Base-by-base conservation (phyloP, 2,888 invertebrate genomes). In the Pseudococcus longispinus region DNA sequence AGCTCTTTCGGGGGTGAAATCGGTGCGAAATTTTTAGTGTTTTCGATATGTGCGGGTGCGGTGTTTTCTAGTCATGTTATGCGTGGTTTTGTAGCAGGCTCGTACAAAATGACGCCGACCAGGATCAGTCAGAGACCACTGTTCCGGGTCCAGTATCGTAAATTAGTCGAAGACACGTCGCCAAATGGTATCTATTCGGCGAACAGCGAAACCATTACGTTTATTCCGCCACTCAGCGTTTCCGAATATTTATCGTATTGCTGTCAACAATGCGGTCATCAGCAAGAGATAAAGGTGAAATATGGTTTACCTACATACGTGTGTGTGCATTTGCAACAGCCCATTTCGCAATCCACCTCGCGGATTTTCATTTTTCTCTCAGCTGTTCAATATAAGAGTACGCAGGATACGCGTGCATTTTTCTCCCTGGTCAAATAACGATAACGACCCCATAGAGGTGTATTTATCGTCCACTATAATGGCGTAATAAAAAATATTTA, bases 111-210 rank as follows among this genome's bases (percentile, higher is more conserved):
- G 84, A 84, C 87, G 2, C 84, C 87, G 85, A 84, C 87, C 77
- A 77, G 84, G 55, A 84, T 87, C 88, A 91, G 91, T 84, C 82
- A 87, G 26, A 91, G 91, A 89, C 92, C 92, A 88, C 91, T 91
- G 90, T 92, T 93, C 90, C 91, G 92, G 90, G 92, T 93, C 89
- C 92, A 93, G 89, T 93, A 93, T 90, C 92, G 92, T 89, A 93
- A 93, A 89, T 91, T 93, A 89, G 92, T 92, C 89, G 93, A 93
- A 90, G 93, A 93, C 89, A 92, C 91, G 89, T 89, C 92, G 93
- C 93, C 93, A 89, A 91, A 93, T 88, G 92, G 92, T 89, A 92
- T 93, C 90, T 93, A 93, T 89, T 91, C 88, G 90, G 90, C 88
- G 89, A 90, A 80, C 90, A 89, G 88, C 77, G 88, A 83, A 26